A percentile compares a stretch with the other conserved stretches of the same genome.
phyloP scores from a whole-genome alignment of 1,140 invertebrate genomes.

The Trypoxylus dichotomus region DNA sequence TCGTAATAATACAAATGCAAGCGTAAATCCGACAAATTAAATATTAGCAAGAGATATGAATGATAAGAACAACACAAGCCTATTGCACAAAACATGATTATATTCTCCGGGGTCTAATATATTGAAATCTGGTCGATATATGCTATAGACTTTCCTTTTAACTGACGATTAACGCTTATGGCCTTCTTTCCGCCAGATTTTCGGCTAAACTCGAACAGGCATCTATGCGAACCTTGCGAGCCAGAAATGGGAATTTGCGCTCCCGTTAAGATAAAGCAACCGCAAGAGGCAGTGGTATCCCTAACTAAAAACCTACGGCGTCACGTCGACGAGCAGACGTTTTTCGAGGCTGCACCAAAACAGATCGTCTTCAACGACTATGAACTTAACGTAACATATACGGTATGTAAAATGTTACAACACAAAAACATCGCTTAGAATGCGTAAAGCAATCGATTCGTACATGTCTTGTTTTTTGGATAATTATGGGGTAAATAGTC shows the following conservation, averaged over 20 bases:
- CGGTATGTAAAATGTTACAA: neutral
- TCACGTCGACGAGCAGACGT: neutral
- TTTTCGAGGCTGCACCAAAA: slow-evolving; percentile 25
- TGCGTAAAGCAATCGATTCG: too few species aligned
- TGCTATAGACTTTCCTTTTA: neutral
- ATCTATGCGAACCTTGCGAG: slow-evolving; percentile 16
- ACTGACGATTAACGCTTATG: neutral
- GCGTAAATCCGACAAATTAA: too few species aligned
- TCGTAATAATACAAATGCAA: too few species aligned
- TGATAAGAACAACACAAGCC: too few species aligned
- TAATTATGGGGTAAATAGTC: too few species aligned
- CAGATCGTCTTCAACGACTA: slow-evolving; percentile 33
- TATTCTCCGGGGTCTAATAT: too few species aligned
- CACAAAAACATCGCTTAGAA: too few species aligned
- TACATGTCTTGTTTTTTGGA: too few species aligned
- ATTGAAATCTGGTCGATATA: too few species aligned
- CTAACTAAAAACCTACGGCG: neutral
- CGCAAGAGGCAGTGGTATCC: neutral
- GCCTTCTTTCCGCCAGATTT: slow-evolving; percentile 23
- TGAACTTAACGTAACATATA: slow-evolving; percentile 31
- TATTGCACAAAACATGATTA: too few species aligned
- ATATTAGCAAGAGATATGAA: too few species aligned
- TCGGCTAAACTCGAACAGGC: slow-evolving; percentile 26
- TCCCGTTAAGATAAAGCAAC: neutral
- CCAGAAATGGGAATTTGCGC: neutral